Conservation (phyloP, 2,113 vertebrate genomes). For the Otolemur garnettii region DNA sequence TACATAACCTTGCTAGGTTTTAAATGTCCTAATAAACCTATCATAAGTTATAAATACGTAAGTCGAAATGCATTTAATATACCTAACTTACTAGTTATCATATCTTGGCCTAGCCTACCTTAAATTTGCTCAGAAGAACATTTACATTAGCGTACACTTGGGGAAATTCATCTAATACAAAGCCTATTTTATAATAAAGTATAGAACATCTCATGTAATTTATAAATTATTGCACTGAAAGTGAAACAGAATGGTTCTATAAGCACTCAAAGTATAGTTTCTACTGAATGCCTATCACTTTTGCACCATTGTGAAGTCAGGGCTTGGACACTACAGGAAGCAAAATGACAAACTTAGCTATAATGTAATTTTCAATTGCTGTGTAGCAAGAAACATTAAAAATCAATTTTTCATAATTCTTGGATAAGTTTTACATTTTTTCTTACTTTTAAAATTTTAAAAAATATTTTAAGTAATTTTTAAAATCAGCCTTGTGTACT, state of each 20-base stretch:
- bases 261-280: not conserved
- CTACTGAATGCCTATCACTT: not conserved
- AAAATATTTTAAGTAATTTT: no score
- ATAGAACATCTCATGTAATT: not conserved
- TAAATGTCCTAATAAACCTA: not conserved
- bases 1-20: not conserved
- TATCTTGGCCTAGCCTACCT: not conserved
- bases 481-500: no score
- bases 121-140: not conserved
- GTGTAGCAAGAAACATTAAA: not conserved
- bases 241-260: not conserved
- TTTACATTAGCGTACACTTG: not conserved
- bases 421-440: conserved; percentile 20
- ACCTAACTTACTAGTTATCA: not conserved
- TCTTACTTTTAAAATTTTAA: not conserved
- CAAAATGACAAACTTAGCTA: not conserved
- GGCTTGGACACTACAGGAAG: conserved; percentile 7
- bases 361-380: not conserved
- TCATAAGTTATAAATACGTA: not conserved
- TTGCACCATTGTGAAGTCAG: not conserved
- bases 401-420: conserved; percentile 34
- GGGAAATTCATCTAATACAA: not conserved
- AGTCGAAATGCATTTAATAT: not conserved
- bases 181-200: not conserved
- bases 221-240: not conserved